Base-by-base conservation (phyloP, 2,113 vertebrate species). In the Proterorhinus semilunaris region DNA sequence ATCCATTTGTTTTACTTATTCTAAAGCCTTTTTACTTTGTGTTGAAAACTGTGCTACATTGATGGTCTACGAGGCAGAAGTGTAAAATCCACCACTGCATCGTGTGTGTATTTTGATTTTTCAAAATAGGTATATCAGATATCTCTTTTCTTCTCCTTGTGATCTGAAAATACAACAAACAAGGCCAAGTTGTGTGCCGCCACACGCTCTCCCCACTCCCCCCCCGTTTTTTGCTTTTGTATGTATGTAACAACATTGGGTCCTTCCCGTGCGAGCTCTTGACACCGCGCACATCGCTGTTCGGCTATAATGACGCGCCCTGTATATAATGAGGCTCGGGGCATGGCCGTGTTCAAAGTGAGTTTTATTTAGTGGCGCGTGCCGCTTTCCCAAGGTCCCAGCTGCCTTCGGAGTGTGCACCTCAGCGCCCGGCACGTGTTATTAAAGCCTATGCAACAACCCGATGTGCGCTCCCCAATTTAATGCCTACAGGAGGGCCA, bases 371-470 rank as follows among this genome's bases (percentile, higher is more conserved):
- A 79, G 80, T 57, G 75, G 74, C 16, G 66, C 74, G 45, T 61
- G 61, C 66, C 63, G 72, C 83, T 36, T 83, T 75, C 53, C 17
- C 84, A 76, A 80, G 86, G 75, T 78, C 80, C 80, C 78, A 8
- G 43, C 72, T 76, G 81, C 75, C 61, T 83, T 71, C 57, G 54
- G 80, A 82, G 12, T 44, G 36, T 61, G 36, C 42, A 61, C 76
- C 65, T 81, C 79, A 83, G 73, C 78, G 68, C 66, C 71, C 79
- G 72, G 71, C 66, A 76, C 79, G 74, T 70, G 55, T 78, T 85
- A 76, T 82, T 86, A 82, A 87, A 83, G 83, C 73, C 81, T 82
- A 72, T 76, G 75, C 53, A 83, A 80, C 83, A 81, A 59, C 17
- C 74, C 21, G 45, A 8, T 63, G 61, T 48, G 57, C 76, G 65